Evolutionary conservation across 1,140 invertebrate species (phyloP).

Genomic region (Trachymyrmex septentrionalis): DNA sequence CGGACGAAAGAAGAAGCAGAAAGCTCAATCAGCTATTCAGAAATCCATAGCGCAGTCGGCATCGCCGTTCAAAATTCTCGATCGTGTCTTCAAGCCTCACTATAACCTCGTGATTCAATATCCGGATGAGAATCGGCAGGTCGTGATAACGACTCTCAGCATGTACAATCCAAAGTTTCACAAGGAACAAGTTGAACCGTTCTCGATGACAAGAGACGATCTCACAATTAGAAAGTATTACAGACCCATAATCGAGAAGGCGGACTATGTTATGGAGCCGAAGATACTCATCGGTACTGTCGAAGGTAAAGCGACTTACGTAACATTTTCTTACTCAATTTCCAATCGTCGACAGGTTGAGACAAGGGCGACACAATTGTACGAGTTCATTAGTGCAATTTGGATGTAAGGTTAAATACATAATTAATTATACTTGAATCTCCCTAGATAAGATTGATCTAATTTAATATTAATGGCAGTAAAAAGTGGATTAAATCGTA

Average conservation of each 20-base stretch:
- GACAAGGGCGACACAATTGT: background rate
- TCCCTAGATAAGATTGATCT: slow-evolving; percentile 43
- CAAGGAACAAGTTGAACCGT: slow-evolving; percentile 67
- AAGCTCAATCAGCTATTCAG: slow-evolving; percentile 85
- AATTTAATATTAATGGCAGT: slow-evolving; percentile 47
- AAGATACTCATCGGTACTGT: slow-evolving; percentile 79
- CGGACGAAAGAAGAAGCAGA: slow-evolving; percentile 39
- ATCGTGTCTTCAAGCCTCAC: slow-evolving; percentile 88
- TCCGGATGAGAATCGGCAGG: slow-evolving; percentile 68
- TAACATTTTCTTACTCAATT: slow-evolving; percentile 21
- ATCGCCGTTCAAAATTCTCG: slow-evolving; percentile 87
- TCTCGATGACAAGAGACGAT: slow-evolving; percentile 38
- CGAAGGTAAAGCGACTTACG: slow-evolving; percentile 43
- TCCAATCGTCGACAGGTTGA: background rate
- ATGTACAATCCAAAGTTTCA: slow-evolving; percentile 68
- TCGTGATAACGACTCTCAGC: slow-evolving; percentile 77
- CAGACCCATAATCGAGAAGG: slow-evolving; percentile 73
- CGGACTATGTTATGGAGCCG: slow-evolving; percentile 65
- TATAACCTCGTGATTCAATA: slow-evolving; percentile 84
- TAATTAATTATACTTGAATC: slow-evolving; percentile 32
- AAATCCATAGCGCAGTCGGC: slow-evolving; percentile 85
- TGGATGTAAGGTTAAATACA: background rate
- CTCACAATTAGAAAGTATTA: slow-evolving; percentile 73
- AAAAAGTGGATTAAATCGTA: slow-evolving; percentile 28
- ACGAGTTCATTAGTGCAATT: slow-evolving; percentile 25